Conservation (phyloP, 2,888 invertebrate genomes). For the Microctonus hyperodae region DNA sequence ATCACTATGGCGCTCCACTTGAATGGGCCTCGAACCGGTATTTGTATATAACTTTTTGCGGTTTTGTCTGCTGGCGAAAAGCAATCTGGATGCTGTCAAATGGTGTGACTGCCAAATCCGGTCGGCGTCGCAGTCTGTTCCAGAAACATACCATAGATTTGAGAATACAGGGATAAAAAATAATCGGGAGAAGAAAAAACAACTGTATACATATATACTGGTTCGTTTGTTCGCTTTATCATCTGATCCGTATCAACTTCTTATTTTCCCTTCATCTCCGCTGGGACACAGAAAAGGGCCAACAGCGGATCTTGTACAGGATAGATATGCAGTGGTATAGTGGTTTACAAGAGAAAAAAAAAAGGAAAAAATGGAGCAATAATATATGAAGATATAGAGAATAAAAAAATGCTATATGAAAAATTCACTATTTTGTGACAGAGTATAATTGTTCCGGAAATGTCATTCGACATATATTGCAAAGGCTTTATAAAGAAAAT, state of each 20-base stretch:
- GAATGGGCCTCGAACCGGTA: slow-evolving; percentile 38
- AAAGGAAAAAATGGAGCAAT: neutral
- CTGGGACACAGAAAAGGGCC: neutral
- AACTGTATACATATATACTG: slow-evolving; percentile 16
- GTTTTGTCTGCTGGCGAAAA: slow-evolving; percentile 47
- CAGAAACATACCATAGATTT: neutral
- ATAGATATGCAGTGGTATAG: neutral
- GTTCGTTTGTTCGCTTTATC: neutral
- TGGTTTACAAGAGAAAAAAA: neutral
- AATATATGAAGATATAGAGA: no score
- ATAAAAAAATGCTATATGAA: no score
- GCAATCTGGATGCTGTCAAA: slow-evolving; percentile 52
- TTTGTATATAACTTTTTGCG: slow-evolving; percentile 47
- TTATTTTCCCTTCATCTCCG: slow-evolving; percentile 1
- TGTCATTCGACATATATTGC: no score
- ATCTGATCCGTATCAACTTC: neutral
- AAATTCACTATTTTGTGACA: no score
- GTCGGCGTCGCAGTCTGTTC: slow-evolving; percentile 34
- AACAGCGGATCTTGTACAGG: neutral
- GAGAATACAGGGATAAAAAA: slow-evolving; percentile 9
- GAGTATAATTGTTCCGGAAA: no score
- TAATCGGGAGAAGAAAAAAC: slow-evolving; percentile 10
- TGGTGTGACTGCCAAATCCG: slow-evolving; percentile 53
- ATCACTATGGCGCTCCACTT: slow-evolving; percentile 22
- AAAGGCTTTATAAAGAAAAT: no score